phyloP scores from a whole-genome alignment of 92 coral and sea anemone species.

The Heteractis magnifica region DNA sequence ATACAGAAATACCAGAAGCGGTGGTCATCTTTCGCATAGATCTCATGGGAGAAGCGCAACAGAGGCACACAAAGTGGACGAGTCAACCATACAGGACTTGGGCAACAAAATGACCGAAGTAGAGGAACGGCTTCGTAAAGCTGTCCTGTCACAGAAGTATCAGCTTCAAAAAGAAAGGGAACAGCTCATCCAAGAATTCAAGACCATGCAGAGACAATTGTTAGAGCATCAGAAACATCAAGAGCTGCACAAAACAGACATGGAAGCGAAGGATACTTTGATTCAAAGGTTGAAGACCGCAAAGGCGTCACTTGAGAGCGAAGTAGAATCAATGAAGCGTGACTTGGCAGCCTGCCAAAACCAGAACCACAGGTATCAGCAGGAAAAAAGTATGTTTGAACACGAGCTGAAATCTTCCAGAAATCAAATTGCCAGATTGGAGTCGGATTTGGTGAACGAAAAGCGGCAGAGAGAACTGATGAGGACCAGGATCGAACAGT shows the following conservation, averaged over 20 bases:
- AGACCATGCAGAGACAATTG: conserved; percentile 79
- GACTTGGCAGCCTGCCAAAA: conserved; percentile 71
- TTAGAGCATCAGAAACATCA: conserved; percentile 84
- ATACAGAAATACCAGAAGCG: conserved; percentile 15
- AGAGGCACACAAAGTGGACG: conserved; percentile 54
- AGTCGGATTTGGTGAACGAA: conserved; percentile 89
- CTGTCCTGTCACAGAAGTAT: conserved; percentile 85
- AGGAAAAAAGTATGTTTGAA: conserved; percentile 68
- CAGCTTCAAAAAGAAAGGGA: conserved; percentile 85
- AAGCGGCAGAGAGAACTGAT: conserved; percentile 66
- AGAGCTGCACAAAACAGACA: conserved; percentile 80
- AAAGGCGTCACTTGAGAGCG: conserved; percentile 86
- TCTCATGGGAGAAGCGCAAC: conserved; percentile 17
- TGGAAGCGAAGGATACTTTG: conserved; percentile 82
- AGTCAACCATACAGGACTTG: conserved; percentile 69
- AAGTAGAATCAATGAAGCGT: conserved; percentile 81
- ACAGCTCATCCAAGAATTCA: conserved; percentile 83
- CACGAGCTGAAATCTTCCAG: conserved; percentile 63
- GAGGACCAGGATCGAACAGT: conserved; percentile 56
- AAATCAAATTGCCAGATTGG: conserved; percentile 78
- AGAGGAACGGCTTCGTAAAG: conserved; percentile 85
- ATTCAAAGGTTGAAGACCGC: conserved; percentile 84
- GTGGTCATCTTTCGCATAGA: conserved; percentile 30
- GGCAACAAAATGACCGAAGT: conserved; percentile 83
- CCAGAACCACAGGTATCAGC: conserved; percentile 69